Conservation (phyloP, 2,888 invertebrate species). For the Pseudolycoriella hygida region DNA sequence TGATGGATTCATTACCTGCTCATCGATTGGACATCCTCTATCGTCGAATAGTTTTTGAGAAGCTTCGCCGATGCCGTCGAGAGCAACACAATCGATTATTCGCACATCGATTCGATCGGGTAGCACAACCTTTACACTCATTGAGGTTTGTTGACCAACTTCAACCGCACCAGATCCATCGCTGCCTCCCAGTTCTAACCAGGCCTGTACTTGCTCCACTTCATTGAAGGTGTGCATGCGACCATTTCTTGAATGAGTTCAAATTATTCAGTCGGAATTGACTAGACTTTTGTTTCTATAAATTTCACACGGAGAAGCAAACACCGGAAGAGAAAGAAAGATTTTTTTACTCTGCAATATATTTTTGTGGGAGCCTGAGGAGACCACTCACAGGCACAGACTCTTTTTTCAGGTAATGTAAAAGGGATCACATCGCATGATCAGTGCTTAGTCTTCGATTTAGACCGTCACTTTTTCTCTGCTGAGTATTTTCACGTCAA, state of each 20-base stretch:
- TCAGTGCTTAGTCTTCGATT: too few relatives aligned
- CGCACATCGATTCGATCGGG: constrained; percentile 53
- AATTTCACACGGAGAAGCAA: too few relatives aligned
- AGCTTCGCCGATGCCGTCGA: constrained; percentile 59
- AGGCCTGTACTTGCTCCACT: constrained; percentile 42
- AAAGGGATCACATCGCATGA: too few relatives aligned
- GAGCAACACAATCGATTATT: constrained; percentile 58
- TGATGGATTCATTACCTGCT: constrained; percentile 23
- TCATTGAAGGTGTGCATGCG: constrained; percentile 34
- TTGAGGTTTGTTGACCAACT: constrained; percentile 51
- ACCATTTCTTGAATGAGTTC: constrained; percentile 36
- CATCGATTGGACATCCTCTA: constrained; percentile 57
- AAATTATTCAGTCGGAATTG: too few relatives aligned
- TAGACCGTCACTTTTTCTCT: too few relatives aligned
- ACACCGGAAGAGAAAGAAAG: too few relatives aligned
- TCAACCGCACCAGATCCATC: constrained; percentile 39
- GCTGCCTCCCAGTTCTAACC: constrained; percentile 45
- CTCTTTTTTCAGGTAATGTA: too few relatives aligned
- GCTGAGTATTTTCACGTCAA: too few relatives aligned
- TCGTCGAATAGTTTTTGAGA: constrained; percentile 57
- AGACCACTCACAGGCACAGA: too few relatives aligned
- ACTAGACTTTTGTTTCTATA: too few relatives aligned
- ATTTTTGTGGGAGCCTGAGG: too few relatives aligned
- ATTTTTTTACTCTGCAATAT: too few relatives aligned
- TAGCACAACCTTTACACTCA: constrained; percentile 32